Evolutionary conservation across 2,113 vertebrate species (phyloP), one percentile per base, ranked within the genome.

Genomic region (Pomatorhinus ruficollis): DNA sequence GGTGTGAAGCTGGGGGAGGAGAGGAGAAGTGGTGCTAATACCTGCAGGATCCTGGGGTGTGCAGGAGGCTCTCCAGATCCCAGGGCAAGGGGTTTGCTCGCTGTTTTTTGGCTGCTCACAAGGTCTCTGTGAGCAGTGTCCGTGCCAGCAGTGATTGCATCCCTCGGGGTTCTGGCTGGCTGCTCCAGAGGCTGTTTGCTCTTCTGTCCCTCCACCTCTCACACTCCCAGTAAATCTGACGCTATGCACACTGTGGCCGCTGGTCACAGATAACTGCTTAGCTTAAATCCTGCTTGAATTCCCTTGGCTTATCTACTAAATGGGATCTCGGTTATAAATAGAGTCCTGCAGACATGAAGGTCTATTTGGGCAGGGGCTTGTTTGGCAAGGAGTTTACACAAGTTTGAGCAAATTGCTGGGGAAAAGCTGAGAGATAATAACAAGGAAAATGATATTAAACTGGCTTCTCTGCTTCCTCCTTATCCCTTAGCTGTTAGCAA

Each of bases 251-350:
- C 54, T 49, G 69, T 87, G 71, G 88, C 94, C 72, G 20, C 93
- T 9, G 66, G 93, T 84, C 92, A 96, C 93, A 96, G 95, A 97
- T 95, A 97, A 91, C 91, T 88, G 93, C 95, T 95, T 83, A 96
- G 96, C 94, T 93, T 96, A 97, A 97, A 96, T 92, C 94, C 97
- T 91, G 75, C 90, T 86, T 64, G 68, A 96, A 77, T 96, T 96
- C 91, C 61, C 63, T 75, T 18, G 42, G 76, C 93, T 97, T 97
- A 96, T 97, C 97, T 97, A 68, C 88, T 92, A 94, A 97, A 97
- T 91, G 93, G 93, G 83, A 97, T 96, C 96, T 96, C 0, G 0
- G 72, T 91, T 93, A 92, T 95, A 96, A 95, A 97, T 93, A 87
- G 92, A 90, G 85, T 91, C 91, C 88, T 80, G 69, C 19, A 28